Evolutionary conservation across 2,888 invertebrate genomes (phyloP).

Genomic region (Kryphioiulus occultus): DNA sequence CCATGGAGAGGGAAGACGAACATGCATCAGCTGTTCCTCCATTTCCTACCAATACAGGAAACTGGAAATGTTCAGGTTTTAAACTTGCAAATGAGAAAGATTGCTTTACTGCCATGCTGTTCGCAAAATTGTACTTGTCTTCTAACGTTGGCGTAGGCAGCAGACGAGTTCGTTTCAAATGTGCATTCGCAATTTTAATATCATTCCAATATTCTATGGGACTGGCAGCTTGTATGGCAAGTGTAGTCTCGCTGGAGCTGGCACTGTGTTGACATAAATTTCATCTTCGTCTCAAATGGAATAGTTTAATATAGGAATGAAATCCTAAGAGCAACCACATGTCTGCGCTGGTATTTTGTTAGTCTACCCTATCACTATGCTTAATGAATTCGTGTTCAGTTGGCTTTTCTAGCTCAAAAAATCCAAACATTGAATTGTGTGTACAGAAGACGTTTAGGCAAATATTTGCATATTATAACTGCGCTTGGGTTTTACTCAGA

Average conservation of each 20-base stretch:
- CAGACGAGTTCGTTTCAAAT: background rate
- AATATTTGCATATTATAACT: background rate
- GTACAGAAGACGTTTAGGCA: background rate
- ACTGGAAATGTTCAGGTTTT: background rate
- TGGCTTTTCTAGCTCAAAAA: background rate
- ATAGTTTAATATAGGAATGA: background rate
- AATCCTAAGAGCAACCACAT: background rate
- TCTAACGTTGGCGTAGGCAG: background rate
- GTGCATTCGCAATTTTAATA: background rate
- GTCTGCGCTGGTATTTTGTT: conserved; percentile 11
- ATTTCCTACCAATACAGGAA: background rate
- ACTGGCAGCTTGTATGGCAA: background rate
- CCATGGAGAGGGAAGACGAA: background rate
- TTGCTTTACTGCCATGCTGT: background rate
- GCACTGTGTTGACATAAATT: conserved; percentile 8
- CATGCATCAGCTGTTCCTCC: background rate
- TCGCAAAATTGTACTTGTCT: background rate
- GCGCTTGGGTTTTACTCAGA: background rate
- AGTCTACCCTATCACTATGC: background rate
- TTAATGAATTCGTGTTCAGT: conserved; percentile 1
- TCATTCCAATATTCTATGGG: background rate
- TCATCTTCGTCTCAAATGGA: background rate
- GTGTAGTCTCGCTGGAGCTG: background rate
- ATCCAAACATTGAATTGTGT: conserved; percentile 11
- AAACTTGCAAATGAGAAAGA: background rate